A percentile compares a stretch with the other conserved stretches of the same genome.
These are phyloP conservation scores for Amazona finschi DNA, from an alignment of 2,797 vertebrate species.

Conservation along the genomic window DNA sequence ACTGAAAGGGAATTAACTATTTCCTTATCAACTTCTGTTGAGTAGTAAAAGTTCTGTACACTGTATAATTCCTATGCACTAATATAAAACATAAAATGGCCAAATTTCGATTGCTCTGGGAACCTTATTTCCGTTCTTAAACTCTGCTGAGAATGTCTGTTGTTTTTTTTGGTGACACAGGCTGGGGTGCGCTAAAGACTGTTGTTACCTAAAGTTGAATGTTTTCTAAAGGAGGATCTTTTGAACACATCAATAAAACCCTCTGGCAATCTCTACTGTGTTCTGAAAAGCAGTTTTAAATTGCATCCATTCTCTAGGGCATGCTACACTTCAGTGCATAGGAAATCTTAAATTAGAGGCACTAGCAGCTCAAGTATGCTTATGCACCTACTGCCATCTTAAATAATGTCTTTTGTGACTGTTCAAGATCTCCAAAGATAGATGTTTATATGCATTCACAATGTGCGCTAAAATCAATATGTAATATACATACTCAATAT, in stretches of 20 bases:
- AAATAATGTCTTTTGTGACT: background rate
- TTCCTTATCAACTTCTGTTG: conserved; percentile 18
- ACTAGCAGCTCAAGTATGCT: background rate
- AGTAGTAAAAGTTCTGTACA: background rate
- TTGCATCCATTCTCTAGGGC: background rate
- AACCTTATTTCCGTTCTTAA: background rate
- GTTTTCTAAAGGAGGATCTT: background rate
- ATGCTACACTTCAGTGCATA: background rate
- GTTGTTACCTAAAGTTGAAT: background rate
- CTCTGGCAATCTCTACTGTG: background rate
- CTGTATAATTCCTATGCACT: background rate
- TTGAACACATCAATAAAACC: background rate
- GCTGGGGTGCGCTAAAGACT: background rate
- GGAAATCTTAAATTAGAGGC: background rate
- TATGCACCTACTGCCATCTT: background rate
- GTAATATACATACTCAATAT: background rate
- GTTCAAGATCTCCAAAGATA: background rate
- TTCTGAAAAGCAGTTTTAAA: background rate
- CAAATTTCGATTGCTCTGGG: background rate
- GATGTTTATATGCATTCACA: background rate
- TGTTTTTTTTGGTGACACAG: background rate
- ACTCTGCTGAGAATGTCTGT: background rate
- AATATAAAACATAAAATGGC: background rate
- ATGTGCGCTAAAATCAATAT: background rate
- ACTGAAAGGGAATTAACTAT: conserved; percentile 55